Evolutionary conservation across 2,888 invertebrate genomes (phyloP).

Genomic region (Laspeyria flexula): DNA sequence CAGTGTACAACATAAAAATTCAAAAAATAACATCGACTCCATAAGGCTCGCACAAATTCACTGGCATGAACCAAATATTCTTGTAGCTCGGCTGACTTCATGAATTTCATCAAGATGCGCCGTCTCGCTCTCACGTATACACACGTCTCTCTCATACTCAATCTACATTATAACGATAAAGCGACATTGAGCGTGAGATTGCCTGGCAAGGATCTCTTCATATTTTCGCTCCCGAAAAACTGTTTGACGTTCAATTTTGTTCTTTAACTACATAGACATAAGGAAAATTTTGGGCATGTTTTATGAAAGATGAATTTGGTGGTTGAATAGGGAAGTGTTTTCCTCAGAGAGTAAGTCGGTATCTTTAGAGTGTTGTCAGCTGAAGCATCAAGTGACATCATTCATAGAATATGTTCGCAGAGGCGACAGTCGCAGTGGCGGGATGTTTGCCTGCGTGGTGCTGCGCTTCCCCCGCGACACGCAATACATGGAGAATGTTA

Average conservation of each 20-base stretch:
- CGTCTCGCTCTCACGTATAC: slow-evolving; percentile 44
- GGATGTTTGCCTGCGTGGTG: background rate
- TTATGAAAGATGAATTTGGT: slow-evolving; percentile 35
- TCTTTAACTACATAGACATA: slow-evolving; percentile 29
- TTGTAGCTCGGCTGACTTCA: slow-evolving; percentile 64
- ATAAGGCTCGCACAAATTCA: slow-evolving; percentile 40
- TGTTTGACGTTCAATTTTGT: slow-evolving; percentile 32
- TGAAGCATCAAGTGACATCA: slow-evolving; percentile 52
- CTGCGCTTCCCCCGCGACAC: background rate
- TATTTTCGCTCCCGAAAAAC: slow-evolving; percentile 32
- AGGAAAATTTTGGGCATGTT: slow-evolving; percentile 6
- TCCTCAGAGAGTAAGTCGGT: slow-evolving; percentile 63
- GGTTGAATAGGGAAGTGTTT: slow-evolving; percentile 67
- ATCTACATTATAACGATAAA: slow-evolving; percentile 81
- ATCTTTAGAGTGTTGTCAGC: slow-evolving; percentile 62
- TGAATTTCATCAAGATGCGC: slow-evolving; percentile 67
- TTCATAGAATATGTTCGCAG: slow-evolving; percentile 39
- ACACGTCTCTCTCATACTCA: slow-evolving; percentile 58
- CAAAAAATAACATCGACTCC: slow-evolving; percentile 30
- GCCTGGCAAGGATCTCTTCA: slow-evolving; percentile 55
- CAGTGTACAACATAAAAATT: slow-evolving; percentile 31
- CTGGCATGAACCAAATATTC: slow-evolving; percentile 58
- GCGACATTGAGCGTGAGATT: slow-evolving; percentile 81
- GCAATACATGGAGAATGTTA: background rate
- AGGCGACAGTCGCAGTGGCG: slow-evolving; percentile 6